A percentile compares a stretch with the other conserved stretches of the same genome.
Evolutionary conservation across 2,888 invertebrate genomes (phyloP).

Genomic region (Andrena praecox): DNA sequence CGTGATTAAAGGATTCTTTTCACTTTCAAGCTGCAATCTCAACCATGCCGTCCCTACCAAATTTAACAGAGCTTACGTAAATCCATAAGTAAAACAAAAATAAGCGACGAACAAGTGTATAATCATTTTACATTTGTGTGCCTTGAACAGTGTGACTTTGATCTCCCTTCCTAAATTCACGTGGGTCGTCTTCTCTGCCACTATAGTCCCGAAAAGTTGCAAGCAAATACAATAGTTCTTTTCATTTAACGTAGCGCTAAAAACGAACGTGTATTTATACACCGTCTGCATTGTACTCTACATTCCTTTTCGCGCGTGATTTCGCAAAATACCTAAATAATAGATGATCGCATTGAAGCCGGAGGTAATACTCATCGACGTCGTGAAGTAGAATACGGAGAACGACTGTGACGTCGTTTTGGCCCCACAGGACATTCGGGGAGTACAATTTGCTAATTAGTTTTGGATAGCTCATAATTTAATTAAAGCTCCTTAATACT

Average conservation of each 20-base stretch:
- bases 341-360: slow-evolving; percentile 73
- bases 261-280: slow-evolving; percentile 37
- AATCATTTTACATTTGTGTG: slow-evolving; percentile 76
- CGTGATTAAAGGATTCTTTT: slow-evolving; percentile 68
- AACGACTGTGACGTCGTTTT: slow-evolving; percentile 76
- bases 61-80: neutral
- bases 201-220: slow-evolving; percentile 79
- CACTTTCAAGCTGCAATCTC: slow-evolving; percentile 71
- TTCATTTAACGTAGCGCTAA: slow-evolving; percentile 73
- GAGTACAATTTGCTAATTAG: slow-evolving; percentile 46
- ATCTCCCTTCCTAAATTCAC: slow-evolving; percentile 78
- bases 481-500: neutral
- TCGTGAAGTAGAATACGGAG: slow-evolving; percentile 78
- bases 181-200: slow-evolving; percentile 77
- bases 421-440: slow-evolving; percentile 81
- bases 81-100: slow-evolving; percentile 14
- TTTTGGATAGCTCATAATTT: slow-evolving; percentile 46
- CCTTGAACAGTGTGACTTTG: slow-evolving; percentile 76
- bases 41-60: slow-evolving; percentile 76
- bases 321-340: slow-evolving; percentile 76
- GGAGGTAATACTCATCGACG: slow-evolving; percentile 76
- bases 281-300: neutral
- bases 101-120: slow-evolving; percentile 11
- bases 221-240: slow-evolving; percentile 75
- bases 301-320: neutral